Evolutionary conservation across 2,797 vertebrate genomes (phyloP), one percentile per base, ranked within the genome.

Genomic region (Danionella dracula): DNA sequence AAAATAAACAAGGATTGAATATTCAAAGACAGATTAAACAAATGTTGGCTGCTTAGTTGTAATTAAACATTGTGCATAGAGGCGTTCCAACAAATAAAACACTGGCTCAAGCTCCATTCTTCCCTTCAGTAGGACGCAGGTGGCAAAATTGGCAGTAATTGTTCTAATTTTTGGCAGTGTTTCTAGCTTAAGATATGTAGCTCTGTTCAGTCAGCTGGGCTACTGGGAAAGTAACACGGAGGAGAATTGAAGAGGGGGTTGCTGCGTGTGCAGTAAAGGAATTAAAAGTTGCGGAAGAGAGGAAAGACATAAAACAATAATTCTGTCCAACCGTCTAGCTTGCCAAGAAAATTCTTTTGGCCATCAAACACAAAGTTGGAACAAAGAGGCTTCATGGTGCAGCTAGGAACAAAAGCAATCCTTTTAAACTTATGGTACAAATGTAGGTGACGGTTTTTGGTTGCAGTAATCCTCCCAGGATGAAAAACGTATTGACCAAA

Each of bases 81-180:
- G 81, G 78, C 75, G 66, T 80, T 74, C 79, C 80, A 78, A 62
- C 80, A 75, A 79, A 78, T 70, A 77, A 78, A 78, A 74, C 74
- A 59, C 73, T 81, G 79, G 75, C 75, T 74, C 61, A 0, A 16
- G 50, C 45, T 79, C 74, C 79, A 66, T 49, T 70, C 32, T 86
- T 58, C 82, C 83, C 84, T 84, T 60, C 61, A 45, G 62, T 7
- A 72, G 78, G 82, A 80, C 70, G 83, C 85, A 88, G 88, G 88
- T 88, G 87, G 84, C 83, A 77, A 84, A 84, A 86, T 86, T 88
- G 88, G 87, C 87, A 87, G 84, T 88, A 88, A 90, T 87, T 86
- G 79, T 85, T 85, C 75, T 87, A 87, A 88, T 85, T 85, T 82
- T 88, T 89, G 87, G 85, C 87, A 88, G 72, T 15, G 38, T 73